phyloP scores from a whole-genome alignment of 2,888 invertebrate species.

The Troilus luridus region DNA sequence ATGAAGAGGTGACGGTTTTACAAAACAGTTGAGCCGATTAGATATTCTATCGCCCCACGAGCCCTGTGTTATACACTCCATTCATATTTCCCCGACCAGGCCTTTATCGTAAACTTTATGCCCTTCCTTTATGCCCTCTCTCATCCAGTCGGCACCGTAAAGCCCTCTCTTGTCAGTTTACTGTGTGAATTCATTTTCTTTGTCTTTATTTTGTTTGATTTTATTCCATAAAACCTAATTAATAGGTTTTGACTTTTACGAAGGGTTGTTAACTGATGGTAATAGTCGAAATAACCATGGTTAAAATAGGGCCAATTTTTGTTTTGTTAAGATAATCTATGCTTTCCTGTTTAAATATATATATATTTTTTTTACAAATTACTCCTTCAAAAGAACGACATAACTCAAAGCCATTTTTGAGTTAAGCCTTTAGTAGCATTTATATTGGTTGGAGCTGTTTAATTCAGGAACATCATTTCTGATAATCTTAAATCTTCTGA shows the following conservation, averaged over 20 bases:
- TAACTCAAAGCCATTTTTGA: no score
- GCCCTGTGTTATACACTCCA: conserved; percentile 43
- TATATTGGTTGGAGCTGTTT: no score
- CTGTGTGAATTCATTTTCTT: conserved; percentile 6
- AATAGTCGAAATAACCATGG: background rate
- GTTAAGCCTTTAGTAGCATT: no score
- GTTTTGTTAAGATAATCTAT: no score
- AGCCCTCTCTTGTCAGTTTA: conserved; percentile 8
- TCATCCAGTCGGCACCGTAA: conserved; percentile 14
- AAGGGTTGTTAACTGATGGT: background rate
- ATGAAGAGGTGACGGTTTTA: background rate
- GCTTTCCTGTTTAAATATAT: no score
- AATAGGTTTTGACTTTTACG: background rate
- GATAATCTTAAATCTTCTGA: no score
- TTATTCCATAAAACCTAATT: background rate
- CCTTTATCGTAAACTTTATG: conserved; percentile 45
- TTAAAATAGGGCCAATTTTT: background rate
- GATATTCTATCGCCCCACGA: conserved; percentile 17
- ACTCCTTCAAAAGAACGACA: no score
- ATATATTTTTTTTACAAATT: no score
- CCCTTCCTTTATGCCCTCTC: conserved; percentile 26
- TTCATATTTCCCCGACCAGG: conserved; percentile 40
- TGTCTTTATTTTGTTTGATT: conserved; percentile 19
- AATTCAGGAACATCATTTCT: no score
- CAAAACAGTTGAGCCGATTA: background rate